Base-by-base conservation (phyloP, 2,113 vertebrate species). In the Neogale vison region DNA sequence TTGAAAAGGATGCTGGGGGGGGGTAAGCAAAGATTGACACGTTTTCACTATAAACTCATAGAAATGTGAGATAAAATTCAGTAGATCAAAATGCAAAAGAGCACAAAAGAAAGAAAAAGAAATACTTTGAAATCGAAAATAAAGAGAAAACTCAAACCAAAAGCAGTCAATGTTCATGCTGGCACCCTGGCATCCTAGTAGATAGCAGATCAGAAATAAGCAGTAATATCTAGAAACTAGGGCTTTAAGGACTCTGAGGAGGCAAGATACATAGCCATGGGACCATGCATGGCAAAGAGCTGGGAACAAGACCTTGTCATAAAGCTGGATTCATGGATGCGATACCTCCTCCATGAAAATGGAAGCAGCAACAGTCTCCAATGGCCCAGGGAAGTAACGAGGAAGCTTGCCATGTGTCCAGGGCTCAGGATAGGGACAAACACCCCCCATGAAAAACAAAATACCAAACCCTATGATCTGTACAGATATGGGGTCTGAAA, bases 21-120 rank as follows among this genome's bases (percentile, higher is more conserved):
- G 10, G 26, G 24, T 89, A 89, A 63, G 52, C 7, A 85, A 77
- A 80, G 31, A 9, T 55, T 69, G 50, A 89, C 45, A 95, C 3
- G 8, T 29, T 94, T 88, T 96, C 72, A 79, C 24, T 67, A 31
- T 39, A 72, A 88, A 81, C 5, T 90, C 4, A 63, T 45, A 39
- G n/a, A 84, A 90, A 93, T 50, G 7, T 88, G 47, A 92, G 24
- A 76, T 67, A 85, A 88, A 80, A 55, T 69, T 92, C 89, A 95
- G 65, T 69, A 79, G 31, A 91, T 85, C 91, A 92, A 95, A 89
- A 81, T 85, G 65, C 84, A 86, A n/a, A 80, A 90, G 42, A 87
- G n/a, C 39, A 52, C n/a, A 34, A 80, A 72, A 71, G 42, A 74
- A 69, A 89, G 74, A 77, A 69, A 74, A 47, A 39, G 2, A 93